Evolutionary conservation across 1,140 invertebrate species (phyloP).

Genomic region (Meloidogyne hapla): DNA sequence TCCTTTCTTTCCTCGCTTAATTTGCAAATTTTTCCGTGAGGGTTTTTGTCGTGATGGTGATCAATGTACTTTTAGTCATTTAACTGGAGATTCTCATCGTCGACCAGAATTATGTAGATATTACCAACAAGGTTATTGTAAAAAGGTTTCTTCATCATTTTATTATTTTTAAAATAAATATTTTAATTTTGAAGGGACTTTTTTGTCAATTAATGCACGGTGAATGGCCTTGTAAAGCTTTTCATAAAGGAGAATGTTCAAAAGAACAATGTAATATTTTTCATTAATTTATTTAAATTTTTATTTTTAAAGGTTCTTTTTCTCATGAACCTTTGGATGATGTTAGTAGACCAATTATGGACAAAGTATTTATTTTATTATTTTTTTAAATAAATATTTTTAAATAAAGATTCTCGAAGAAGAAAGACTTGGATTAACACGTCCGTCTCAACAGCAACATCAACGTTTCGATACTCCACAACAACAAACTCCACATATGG

Average conservation of each 20-base stretch:
- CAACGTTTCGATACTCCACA: neutral
- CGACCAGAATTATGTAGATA: slow-evolving; percentile 57
- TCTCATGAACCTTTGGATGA: slow-evolving; percentile 60
- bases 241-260: slow-evolving; percentile 58
- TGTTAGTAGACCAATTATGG: slow-evolving; percentile 56
- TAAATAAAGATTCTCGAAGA: slow-evolving; percentile 35
- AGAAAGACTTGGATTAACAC: slow-evolving; percentile 38
- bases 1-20: slow-evolving; percentile 45
- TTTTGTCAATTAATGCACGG: slow-evolving; percentile 58
- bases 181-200: slow-evolving; percentile 22
- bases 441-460: neutral
- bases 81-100: slow-evolving; percentile 55
- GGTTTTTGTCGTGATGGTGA: slow-evolving; percentile 63
- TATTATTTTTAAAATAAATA: neutral
- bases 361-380: slow-evolving; percentile 48
- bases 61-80: slow-evolving; percentile 57
- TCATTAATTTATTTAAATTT: neutral
- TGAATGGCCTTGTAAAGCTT: slow-evolving; percentile 62
- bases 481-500: neutral
- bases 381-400: neutral
- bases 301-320: slow-evolving; percentile 3
- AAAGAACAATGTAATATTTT: slow-evolving; percentile 56
- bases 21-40: slow-evolving; percentile 64
- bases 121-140: slow-evolving; percentile 60
- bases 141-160: slow-evolving; percentile 43